phyloP scores from a whole-genome alignment of 2,888 invertebrate species.

The Geophilus truncorum region DNA sequence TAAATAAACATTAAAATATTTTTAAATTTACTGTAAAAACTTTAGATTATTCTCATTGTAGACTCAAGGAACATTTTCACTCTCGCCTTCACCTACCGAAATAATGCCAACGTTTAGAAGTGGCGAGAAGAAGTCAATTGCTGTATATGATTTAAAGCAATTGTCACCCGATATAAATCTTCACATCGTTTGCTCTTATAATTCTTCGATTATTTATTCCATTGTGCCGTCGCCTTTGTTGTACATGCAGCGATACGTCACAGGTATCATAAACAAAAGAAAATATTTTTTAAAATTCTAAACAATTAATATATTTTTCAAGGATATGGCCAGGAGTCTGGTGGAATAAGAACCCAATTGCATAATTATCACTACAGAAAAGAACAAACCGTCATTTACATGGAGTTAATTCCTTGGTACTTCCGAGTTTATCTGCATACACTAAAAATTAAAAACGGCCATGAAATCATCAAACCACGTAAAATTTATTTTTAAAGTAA shows the following conservation, averaged over 20 bases:
- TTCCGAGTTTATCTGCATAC: constrained; percentile 76
- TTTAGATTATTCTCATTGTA: not conserved
- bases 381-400: constrained; percentile 65
- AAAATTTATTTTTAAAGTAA: not conserved
- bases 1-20: constrained; percentile 29
- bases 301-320: constrained; percentile 33
- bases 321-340: constrained; percentile 88
- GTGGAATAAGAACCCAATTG: constrained; percentile 79
- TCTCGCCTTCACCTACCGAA: not conserved
- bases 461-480: constrained; percentile 32
- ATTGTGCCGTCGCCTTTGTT: not conserved
- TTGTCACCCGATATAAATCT: not conserved
- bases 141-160: constrained; percentile 6
- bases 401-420: constrained; percentile 69
- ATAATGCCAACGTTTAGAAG: constrained; percentile 28
- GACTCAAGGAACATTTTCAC: not conserved
- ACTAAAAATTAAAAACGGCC: constrained; percentile 56
- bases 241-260: not conserved
- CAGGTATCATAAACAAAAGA: no score
- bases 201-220: not conserved
- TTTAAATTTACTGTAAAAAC: not conserved
- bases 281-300: no score
- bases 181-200: not conserved
- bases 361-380: constrained; percentile 63
- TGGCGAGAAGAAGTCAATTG: not conserved